Conservation (phyloP, 2,113 vertebrate genomes). For the Syngnathoides biaculeatus region DNA sequence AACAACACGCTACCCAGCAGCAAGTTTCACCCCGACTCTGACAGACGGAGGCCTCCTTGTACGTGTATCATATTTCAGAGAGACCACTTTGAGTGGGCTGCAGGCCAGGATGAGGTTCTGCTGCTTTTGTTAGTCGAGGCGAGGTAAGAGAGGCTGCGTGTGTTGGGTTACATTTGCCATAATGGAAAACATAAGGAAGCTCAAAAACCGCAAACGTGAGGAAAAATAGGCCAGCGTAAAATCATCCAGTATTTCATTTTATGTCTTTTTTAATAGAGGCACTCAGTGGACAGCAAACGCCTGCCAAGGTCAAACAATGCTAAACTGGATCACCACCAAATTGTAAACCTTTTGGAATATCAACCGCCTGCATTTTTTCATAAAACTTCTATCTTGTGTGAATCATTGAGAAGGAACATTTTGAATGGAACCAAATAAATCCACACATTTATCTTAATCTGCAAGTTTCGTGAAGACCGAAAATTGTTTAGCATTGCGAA, state of each 20-base stretch:
- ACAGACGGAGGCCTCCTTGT: conserved; percentile 62
- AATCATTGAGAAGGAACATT: neutral
- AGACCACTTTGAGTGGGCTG: conserved; percentile 51
- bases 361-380: neutral
- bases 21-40: conserved; percentile 45
- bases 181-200: conserved; percentile 56
- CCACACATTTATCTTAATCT: neutral
- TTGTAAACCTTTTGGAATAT: neutral
- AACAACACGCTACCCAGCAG: conserved; percentile 36
- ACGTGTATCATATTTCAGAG: conserved; percentile 65
- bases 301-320: neutral
- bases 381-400: neutral
- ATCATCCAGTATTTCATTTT: neutral
- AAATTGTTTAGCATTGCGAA: neutral
- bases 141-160: conserved; percentile 66
- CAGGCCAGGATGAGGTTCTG: conserved; percentile 53
- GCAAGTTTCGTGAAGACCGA: neutral
- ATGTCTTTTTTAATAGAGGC: neutral
- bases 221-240: neutral
- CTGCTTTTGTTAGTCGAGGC: conserved; percentile 68
- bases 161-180: conserved; percentile 64
- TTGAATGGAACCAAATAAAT: neutral
- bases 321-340: neutral
- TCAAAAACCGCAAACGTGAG: conserved; percentile 25
- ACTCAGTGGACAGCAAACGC: neutral